phyloP scores from a whole-genome alignment of 1,140 invertebrate genomes.

The Acromyrmex heyeri region DNA sequence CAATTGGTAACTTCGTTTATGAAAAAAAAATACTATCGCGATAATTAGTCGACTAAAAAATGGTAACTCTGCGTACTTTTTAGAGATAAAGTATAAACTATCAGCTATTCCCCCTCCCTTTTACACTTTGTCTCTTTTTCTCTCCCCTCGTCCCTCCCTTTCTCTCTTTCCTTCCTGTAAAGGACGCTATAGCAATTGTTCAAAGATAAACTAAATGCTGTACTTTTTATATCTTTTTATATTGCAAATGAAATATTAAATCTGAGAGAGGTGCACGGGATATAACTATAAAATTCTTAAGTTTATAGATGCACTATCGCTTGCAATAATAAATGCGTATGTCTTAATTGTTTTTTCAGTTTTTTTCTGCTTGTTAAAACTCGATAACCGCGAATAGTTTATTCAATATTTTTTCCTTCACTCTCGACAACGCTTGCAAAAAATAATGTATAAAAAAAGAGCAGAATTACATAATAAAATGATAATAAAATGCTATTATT shows the following conservation, averaged over 20 bases:
- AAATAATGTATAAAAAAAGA: neutral
- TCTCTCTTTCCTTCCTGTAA: neutral
- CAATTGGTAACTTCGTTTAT: constrained; percentile 10
- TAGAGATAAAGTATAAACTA: neutral
- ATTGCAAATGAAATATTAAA: constrained; percentile 28
- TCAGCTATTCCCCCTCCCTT: neutral
- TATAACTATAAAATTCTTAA: constrained; percentile 18
- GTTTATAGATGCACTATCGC: constrained; percentile 26
- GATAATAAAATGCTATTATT: constrained; percentile 13
- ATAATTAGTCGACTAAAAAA: constrained; percentile 54
- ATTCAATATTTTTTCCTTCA: neutral
- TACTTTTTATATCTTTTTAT: constrained; percentile 26
- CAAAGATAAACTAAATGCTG: constrained; percentile 50
- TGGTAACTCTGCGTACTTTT: constrained; percentile 53
- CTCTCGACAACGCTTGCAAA: neutral
- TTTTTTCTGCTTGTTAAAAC: neutral
- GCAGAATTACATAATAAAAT: constrained; percentile 1
- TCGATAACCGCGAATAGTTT: neutral
- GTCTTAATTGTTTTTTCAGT: constrained; percentile 3
- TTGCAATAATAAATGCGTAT: constrained; percentile 48
- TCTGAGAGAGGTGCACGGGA: constrained; percentile 21
- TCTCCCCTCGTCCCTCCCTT: neutral
- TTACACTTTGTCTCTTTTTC: neutral
- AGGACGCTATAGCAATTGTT: constrained; percentile 5
- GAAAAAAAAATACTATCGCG: constrained; percentile 46